Evolutionary conservation across 2,888 invertebrate genomes (phyloP).

Genomic region (Chrysotoxum bicinctum): DNA sequence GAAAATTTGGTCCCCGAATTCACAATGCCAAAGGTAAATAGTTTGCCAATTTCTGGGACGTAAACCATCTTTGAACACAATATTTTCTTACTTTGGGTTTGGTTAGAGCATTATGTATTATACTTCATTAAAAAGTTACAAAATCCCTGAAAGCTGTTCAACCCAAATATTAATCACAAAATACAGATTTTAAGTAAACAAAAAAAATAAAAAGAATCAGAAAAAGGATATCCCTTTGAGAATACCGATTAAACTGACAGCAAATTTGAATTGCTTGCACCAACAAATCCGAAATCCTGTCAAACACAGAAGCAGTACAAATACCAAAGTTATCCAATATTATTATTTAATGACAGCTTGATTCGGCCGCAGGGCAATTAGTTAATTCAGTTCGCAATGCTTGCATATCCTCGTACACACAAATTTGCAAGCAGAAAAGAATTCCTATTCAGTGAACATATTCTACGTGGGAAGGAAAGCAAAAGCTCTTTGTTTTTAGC

Average conservation of each 20-base stretch:
- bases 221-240: conserved; percentile 9
- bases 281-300: not conserved
- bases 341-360: conserved; percentile 59
- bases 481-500: conserved; percentile 6
- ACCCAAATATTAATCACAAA: not conserved
- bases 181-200: not conserved
- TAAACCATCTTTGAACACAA: no score
- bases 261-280: not conserved
- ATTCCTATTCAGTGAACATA: conserved; percentile 1
- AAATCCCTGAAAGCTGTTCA: not conserved
- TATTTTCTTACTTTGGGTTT: no score
- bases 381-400: conserved; percentile 64
- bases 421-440: not conserved
- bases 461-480: not conserved
- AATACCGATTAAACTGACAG: not conserved
- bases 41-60: no score
- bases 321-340: conserved; percentile 48
- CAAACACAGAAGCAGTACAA: conserved; percentile 6
- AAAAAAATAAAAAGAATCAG: not conserved
- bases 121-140: no score
- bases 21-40: no score
- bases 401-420: conserved; percentile 37
- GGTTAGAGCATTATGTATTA: no score
- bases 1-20: no score
- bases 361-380: conserved; percentile 39